A percentile compares a stretch with the other conserved stretches of the same genome.
Evolutionary conservation across 2,797 vertebrate genomes (phyloP).

Genomic region (Lepilemur septentrionalis): DNA sequence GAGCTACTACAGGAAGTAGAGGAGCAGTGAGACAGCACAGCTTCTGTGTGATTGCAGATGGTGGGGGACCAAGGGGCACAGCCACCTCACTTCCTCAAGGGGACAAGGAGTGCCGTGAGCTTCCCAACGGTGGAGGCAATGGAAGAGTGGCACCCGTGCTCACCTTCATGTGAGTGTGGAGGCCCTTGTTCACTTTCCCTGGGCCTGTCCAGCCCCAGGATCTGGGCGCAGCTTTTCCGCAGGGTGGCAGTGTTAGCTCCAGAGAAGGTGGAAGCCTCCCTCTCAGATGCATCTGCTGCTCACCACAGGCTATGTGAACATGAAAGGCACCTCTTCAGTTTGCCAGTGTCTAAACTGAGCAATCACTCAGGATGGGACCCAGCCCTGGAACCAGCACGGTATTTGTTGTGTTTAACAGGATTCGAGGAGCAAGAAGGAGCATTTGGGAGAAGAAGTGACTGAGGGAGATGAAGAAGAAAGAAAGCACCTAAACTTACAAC

Average conservation of each 20-base stretch:
- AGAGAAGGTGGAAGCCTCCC: not conserved
- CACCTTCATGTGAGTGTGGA: not conserved
- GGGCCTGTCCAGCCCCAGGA: not conserved
- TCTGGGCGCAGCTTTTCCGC: not conserved
- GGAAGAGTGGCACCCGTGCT: not conserved
- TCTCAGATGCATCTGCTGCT: not conserved
- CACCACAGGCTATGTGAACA: not conserved
- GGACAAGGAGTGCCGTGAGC: not conserved
- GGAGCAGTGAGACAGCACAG: not conserved
- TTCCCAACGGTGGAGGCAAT: not conserved
- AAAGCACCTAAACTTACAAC: not conserved
- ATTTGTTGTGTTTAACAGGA: not conserved
- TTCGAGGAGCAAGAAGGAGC: not conserved
- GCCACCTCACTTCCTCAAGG: not conserved
- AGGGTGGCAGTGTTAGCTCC: not conserved
- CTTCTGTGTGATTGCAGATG: not conserved
- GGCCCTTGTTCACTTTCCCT: not conserved
- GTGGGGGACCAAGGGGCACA: rapidly evolving
- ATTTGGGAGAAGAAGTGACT: not conserved
- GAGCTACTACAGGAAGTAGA: not conserved
- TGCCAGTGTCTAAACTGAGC: not conserved
- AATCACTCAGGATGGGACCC: not conserved
- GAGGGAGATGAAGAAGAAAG: not conserved
- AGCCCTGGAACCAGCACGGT: not conserved
- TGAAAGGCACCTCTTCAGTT: too few relatives aligned